phyloP scores from a whole-genome alignment of 64 coral and sea anemone species.

The Dendrophyllia cribrosa region DNA sequence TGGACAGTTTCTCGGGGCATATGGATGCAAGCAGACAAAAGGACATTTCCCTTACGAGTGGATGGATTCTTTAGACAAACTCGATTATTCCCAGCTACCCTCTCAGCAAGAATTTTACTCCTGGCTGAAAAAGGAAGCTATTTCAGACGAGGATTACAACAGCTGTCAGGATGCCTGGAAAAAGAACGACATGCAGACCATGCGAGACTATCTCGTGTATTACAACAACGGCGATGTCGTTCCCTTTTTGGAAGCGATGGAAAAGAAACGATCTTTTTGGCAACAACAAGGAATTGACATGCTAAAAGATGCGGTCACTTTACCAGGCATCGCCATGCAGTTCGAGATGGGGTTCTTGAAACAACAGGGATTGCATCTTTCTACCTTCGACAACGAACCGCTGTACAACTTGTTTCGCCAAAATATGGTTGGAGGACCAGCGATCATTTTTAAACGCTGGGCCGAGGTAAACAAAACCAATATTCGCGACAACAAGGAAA shows the following conservation, averaged over 20 bases:
- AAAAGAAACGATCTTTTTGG: conserved; percentile 36
- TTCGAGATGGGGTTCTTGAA: background rate
- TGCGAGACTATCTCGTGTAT: conserved; percentile 3
- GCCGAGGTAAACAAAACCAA: background rate
- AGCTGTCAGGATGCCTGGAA: background rate
- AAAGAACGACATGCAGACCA: conserved; percentile 6
- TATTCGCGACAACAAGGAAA: background rate
- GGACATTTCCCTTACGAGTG: background rate
- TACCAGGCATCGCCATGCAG: conserved; percentile 7
- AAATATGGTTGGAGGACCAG: background rate
- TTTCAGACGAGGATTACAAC: too few species aligned
- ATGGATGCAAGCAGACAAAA: background rate
- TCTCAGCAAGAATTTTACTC: too few species aligned
- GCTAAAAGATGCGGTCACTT: conserved; percentile 17
- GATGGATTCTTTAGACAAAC: background rate
- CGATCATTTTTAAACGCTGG: background rate
- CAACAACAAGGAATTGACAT: conserved; percentile 7
- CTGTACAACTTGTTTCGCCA: background rate
- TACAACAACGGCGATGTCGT: conserved; percentile 20
- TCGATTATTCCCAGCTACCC: background rate
- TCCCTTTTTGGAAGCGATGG: conserved; percentile 26
- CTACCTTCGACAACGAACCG: background rate
- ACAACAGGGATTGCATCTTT: background rate
- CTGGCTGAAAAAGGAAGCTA: too few species aligned
- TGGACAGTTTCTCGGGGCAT: background rate